A percentile compares a stretch with the other conserved stretches of the same genome.
Conservation (phyloP, 2,113 vertebrate genomes). For the Pantherophis guttatus region DNA sequence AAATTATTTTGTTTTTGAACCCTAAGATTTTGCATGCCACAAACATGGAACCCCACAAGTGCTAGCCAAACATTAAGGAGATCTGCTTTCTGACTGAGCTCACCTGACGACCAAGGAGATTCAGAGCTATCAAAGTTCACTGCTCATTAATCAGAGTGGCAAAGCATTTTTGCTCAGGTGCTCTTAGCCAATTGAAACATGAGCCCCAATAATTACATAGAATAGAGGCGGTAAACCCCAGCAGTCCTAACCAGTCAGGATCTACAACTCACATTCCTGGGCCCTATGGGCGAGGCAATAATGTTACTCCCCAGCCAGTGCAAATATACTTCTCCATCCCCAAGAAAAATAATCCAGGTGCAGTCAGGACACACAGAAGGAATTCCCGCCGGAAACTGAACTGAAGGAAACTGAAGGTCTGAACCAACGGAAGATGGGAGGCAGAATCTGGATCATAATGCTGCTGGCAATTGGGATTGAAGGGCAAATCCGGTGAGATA, state of each 20-base stretch:
- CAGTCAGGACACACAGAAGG: not conserved
- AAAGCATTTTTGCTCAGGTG: not conserved
- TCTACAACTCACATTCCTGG: slow-evolving; percentile 19
- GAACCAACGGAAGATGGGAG: slow-evolving; percentile 1
- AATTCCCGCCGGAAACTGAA: not conserved
- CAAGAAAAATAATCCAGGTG: not conserved
- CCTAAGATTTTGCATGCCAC: not conserved
- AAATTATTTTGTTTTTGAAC: not conserved
- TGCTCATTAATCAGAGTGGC: not conserved
- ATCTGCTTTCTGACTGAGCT: not conserved
- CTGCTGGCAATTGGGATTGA: slow-evolving; percentile 16
- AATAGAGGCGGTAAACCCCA: not conserved
- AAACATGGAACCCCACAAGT: not conserved
- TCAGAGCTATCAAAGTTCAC: not conserved
- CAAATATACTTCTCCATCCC: slow-evolving; percentile 14
- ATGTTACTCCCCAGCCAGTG: not conserved
- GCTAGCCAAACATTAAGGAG: not conserved
- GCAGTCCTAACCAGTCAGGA: not conserved
- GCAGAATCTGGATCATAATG: not conserved
- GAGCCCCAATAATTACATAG: not conserved
- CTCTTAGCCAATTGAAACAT: not conserved
- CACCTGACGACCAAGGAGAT: not conserved
- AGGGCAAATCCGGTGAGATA: slow-evolving; percentile 22
- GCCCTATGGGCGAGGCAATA: slow-evolving; percentile 2
- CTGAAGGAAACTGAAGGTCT: not conserved